phyloP scores from a whole-genome alignment of 2,888 invertebrate genomes.

The Xylophagus ater region DNA sequence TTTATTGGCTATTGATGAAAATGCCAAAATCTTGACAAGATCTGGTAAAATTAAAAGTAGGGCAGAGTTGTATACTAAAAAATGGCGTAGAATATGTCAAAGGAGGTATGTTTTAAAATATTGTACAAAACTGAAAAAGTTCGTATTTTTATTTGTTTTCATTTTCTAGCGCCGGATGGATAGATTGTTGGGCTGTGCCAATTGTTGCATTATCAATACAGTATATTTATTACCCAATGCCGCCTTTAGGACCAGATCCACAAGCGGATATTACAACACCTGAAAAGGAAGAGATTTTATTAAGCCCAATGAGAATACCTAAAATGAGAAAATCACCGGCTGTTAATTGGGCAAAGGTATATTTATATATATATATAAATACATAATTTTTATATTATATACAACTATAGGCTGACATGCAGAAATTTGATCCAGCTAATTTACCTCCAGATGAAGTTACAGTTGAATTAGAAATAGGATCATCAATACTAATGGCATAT shows the following conservation, averaged over 20 bases:
- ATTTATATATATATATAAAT: conserved; percentile 9
- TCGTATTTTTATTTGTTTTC: conserved; percentile 7
- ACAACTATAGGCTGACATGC: conserved; percentile 44
- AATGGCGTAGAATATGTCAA: conserved; percentile 76
- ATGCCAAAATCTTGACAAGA: conserved; percentile 72
- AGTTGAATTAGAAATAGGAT: conserved; percentile 88
- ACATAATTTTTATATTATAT: neutral
- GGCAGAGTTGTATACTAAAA: conserved; percentile 44
- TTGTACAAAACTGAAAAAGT: neutral
- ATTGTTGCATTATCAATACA: conserved; percentile 85
- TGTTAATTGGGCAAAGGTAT: conserved; percentile 49
- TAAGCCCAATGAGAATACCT: conserved; percentile 86
- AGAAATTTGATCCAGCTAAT: conserved; percentile 77
- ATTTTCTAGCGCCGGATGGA: conserved; percentile 59
- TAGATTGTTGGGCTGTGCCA: conserved; percentile 93
- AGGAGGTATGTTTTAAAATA: conserved; percentile 37
- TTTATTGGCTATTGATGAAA: conserved; percentile 72
- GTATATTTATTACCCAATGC: conserved; percentile 87
- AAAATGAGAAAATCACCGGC: conserved; percentile 61
- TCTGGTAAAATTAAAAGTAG: conserved; percentile 52
- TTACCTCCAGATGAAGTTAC: conserved; percentile 81
- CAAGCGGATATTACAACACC: conserved; percentile 90
- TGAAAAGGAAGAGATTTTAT: conserved; percentile 82
- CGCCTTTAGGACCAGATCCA: conserved; percentile 75
- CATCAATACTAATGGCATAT: conserved; percentile 82